These are phyloP conservation scores for Paraplagusia blochii DNA, from an alignment of 2,113 vertebrate genomes.

Conservation along the genomic window DNA sequence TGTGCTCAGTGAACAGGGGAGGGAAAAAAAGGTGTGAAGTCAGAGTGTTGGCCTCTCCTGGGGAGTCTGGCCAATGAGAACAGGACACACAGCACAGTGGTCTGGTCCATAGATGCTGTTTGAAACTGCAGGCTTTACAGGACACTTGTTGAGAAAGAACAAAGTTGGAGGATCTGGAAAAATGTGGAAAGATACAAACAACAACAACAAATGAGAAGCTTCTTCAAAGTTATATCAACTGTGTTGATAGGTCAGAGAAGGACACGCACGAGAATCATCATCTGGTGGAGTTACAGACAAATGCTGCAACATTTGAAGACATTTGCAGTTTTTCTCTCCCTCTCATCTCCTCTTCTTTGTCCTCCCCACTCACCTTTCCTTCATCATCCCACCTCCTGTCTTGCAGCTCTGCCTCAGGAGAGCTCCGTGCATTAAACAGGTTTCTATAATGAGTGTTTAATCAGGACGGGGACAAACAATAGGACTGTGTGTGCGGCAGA, in stretches of 20 bases:
- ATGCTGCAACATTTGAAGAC: too few species aligned
- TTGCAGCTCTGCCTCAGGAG: conserved; percentile 27
- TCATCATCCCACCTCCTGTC: conserved; percentile 15
- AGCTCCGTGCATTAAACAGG: conserved; percentile 34
- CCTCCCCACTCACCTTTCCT: conserved; percentile 15
- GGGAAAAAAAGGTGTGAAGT: conserved; percentile 10
- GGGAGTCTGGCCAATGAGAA: conserved; percentile 51
- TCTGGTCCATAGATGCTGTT: conserved; percentile 32
- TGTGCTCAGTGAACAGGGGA: conserved; percentile 39
- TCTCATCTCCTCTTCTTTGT: conserved; percentile 11
- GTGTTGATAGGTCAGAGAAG: too few species aligned
- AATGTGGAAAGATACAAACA: too few species aligned
- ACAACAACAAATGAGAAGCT: too few species aligned
- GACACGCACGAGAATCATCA: too few species aligned
- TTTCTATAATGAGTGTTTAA: conserved; percentile 34
- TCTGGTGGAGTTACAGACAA: too few species aligned
- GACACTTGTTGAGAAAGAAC: conserved; percentile 21
- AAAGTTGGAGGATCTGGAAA: conserved; percentile 12
- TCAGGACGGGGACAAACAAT: conserved; percentile 32
- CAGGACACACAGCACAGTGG: conserved; percentile 52
- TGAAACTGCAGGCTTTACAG: conserved; percentile 30
- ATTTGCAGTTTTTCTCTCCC: too few species aligned
- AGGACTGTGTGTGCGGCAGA: conserved; percentile 10
- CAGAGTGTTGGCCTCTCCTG: conserved; percentile 30
- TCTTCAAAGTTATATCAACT: too few species aligned